phyloP scores from a whole-genome alignment of 2,888 invertebrate species.

The Selenia dentaria region DNA sequence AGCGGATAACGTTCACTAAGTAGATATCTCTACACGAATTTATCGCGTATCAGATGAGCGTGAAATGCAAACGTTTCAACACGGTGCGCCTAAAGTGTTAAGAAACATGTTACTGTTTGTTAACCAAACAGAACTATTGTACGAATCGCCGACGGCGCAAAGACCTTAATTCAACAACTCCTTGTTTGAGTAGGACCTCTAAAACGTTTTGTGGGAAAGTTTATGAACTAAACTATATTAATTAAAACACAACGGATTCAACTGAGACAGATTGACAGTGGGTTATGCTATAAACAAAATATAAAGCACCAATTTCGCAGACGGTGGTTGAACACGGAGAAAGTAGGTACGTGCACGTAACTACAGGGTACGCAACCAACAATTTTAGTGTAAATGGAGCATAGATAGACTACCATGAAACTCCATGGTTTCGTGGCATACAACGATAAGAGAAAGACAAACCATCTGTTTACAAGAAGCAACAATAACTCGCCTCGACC shows the following conservation, averaged over 20 bases:
- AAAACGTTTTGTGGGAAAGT: slow-evolving; percentile 39
- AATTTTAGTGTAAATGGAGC: slow-evolving; percentile 66
- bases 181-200: slow-evolving; percentile 39
- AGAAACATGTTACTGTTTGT: slow-evolving; percentile 51
- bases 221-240: slow-evolving; percentile 11
- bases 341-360: slow-evolving; percentile 56
- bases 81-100: slow-evolving; percentile 44
- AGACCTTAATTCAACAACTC: slow-evolving; percentile 30
- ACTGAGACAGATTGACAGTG: slow-evolving; percentile 25
- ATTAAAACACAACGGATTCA: slow-evolving; percentile 25
- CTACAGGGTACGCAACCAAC: slow-evolving; percentile 52
- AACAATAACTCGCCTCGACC: slow-evolving; percentile 65
- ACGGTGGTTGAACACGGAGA: slow-evolving; percentile 49
- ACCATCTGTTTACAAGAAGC: slow-evolving; percentile 28
- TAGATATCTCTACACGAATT: slow-evolving; percentile 42
- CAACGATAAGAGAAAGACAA: slow-evolving; percentile 32
- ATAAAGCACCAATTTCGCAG: slow-evolving; percentile 36
- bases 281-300: slow-evolving; percentile 41
- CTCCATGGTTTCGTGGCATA: slow-evolving; percentile 43
- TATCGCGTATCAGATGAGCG: slow-evolving; percentile 53
- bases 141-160: slow-evolving; percentile 32
- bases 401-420: slow-evolving; percentile 37
- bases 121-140: slow-evolving; percentile 41
- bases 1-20: slow-evolving; percentile 27
- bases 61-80: slow-evolving; percentile 54